Conservation (phyloP, 2,797 vertebrate species). For the Danio kyathit region DNA sequence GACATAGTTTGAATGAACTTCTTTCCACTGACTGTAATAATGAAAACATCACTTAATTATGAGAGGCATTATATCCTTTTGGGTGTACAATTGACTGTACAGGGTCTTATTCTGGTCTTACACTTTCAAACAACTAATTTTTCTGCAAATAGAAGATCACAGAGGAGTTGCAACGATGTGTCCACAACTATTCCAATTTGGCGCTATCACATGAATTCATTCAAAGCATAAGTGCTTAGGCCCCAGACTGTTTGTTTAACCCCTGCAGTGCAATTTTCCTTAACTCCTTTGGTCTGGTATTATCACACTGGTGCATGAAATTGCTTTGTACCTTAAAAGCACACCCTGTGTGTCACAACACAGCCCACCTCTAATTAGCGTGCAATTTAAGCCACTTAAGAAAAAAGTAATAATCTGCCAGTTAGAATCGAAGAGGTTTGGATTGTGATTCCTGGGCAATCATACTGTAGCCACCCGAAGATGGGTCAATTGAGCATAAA, state of each 20-base stretch:
- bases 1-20: neutral
- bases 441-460: slow-evolving; percentile 36
- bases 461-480: neutral
- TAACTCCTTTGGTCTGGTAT: neutral
- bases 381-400: slow-evolving; percentile 64
- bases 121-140: neutral
- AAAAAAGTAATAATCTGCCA: slow-evolving; percentile 46
- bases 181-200: slow-evolving; percentile 11
- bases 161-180: neutral
- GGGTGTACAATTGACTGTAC: neutral
- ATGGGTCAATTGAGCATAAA: slow-evolving; percentile 7
- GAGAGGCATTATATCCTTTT: slow-evolving; percentile 1
- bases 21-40: neutral
- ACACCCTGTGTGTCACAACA: slow-evolving; percentile 9
- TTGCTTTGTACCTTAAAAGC: slow-evolving; percentile 8
- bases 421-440: slow-evolving; percentile 65
- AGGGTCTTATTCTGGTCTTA: slow-evolving; percentile 15
- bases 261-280: slow-evolving; percentile 25
- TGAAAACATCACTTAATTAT: slow-evolving; percentile 23
- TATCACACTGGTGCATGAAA: neutral
- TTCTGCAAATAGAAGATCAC: slow-evolving; percentile 1
- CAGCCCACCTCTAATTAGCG: slow-evolving; percentile 60
- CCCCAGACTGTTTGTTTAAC: slow-evolving; percentile 37
- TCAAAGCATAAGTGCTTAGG: neutral
- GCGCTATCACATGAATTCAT: slow-evolving; percentile 1